Percentiles rank a stretch among this genome's conserved stretches.
phyloP scores from a whole-genome alignment of 2,888 invertebrate genomes.

The Pseudococcus longispinus region DNA sequence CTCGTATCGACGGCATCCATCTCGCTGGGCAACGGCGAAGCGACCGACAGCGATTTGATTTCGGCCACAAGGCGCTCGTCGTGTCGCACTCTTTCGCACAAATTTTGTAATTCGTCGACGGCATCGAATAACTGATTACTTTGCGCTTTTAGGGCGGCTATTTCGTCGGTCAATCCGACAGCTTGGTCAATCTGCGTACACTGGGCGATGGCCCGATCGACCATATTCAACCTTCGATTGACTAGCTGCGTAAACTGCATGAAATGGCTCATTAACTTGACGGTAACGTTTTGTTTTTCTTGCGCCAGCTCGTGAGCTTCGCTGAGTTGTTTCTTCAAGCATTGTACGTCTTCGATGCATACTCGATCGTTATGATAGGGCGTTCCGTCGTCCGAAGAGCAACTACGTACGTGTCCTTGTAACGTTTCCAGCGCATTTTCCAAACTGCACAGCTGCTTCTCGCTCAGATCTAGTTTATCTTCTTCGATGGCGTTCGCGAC shows the following conservation, averaged over 20 bases:
- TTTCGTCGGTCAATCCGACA: not conserved
- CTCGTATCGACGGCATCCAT: not conserved
- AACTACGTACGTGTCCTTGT: constrained; percentile 22
- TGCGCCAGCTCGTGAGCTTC: constrained; percentile 52
- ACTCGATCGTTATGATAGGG: constrained; percentile 45
- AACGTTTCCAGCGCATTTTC: constrained; percentile 40
- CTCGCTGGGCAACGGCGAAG: not conserved
- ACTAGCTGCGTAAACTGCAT: constrained; percentile 21
- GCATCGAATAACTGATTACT: constrained; percentile 6
- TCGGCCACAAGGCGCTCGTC: not conserved
- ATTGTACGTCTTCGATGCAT: constrained; percentile 51
- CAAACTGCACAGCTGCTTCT: constrained; percentile 47
- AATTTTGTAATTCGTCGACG: constrained; percentile 43
- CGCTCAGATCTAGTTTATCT: constrained; percentile 46
- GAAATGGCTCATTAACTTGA: constrained; percentile 40
- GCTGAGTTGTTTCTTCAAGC: constrained; percentile 47
- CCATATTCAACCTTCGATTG: constrained; percentile 19
- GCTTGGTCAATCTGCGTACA: not conserved
- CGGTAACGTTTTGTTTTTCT: constrained; percentile 48
- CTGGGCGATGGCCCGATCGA: constrained; percentile 20
- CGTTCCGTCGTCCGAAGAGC: not conserved
- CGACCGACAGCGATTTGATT: not conserved
- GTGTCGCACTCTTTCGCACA: not conserved
- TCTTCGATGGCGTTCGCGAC: constrained; percentile 50
- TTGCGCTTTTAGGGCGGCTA: constrained; percentile 23